Conservation (phyloP, 2,113 vertebrate species). For the Micronycteris hirsuta region DNA sequence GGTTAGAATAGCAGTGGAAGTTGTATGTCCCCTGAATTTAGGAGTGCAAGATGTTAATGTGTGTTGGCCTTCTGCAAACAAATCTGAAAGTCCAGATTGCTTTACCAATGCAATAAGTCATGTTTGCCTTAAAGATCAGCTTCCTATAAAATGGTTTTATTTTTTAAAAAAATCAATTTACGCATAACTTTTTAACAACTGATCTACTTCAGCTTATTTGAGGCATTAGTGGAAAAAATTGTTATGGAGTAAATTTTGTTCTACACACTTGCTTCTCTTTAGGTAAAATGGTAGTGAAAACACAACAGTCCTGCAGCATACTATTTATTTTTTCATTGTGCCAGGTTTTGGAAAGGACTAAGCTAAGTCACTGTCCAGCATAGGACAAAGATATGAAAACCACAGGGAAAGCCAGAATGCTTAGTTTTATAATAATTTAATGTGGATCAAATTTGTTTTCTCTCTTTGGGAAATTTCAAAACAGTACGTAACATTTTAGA, state of each 20-base stretch:
- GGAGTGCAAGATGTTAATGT: background rate
- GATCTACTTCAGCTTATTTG: background rate
- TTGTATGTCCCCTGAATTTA: background rate
- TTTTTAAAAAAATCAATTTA: background rate
- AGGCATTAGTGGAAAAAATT: slow-evolving; percentile 18
- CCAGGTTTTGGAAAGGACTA: slow-evolving; percentile 39
- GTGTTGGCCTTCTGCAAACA: background rate
- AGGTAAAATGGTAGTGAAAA: slow-evolving; percentile 7
- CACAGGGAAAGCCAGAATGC: slow-evolving; percentile 31
- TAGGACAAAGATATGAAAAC: slow-evolving; percentile 6
- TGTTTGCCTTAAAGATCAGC: background rate
- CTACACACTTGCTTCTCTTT: slow-evolving; percentile 36
- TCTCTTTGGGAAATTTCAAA: background rate
- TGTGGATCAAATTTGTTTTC: background rate
- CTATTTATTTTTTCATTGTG: slow-evolving; percentile 1
- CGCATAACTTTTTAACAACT: background rate
- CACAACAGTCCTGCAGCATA: background rate
- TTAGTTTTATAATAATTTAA: background rate
- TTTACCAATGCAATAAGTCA: slow-evolving; percentile 24
- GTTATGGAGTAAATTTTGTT: slow-evolving; percentile 14
- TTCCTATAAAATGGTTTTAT: slow-evolving; percentile 17
- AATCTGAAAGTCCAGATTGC: slow-evolving; percentile 18
- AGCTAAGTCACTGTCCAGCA: slow-evolving; percentile 11
- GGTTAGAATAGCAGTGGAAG: background rate
- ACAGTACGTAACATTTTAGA: background rate